These are phyloP conservation scores for Lasioglossum calceatum DNA, from an alignment of 2,888 invertebrate species.

Conservation along the genomic window DNA sequence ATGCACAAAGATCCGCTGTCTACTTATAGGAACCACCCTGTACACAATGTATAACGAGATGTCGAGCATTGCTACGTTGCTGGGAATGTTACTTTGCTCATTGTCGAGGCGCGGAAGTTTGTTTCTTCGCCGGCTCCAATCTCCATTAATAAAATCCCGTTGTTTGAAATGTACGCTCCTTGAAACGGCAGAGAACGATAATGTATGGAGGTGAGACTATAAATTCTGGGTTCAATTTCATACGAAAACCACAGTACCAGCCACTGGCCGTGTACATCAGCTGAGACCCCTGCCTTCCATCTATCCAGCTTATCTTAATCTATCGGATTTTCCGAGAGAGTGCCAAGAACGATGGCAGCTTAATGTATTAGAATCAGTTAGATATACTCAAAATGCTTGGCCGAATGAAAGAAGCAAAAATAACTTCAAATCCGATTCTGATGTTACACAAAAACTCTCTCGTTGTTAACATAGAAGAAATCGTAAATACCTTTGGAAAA, in stretches of 20 bases:
- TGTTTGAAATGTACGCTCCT: slow-evolving; percentile 7
- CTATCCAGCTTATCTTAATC: slow-evolving; percentile 62
- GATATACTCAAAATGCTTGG: neutral
- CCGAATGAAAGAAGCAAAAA: neutral
- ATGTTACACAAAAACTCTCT: neutral
- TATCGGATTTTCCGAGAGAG: slow-evolving; percentile 56
- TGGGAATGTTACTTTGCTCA: neutral
- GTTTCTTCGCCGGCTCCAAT: neutral
- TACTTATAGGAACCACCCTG: neutral
- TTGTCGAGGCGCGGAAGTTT: neutral
- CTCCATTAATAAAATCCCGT: neutral
- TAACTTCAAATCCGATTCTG: neutral
- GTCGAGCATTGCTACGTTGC: neutral
- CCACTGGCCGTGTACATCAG: slow-evolving; percentile 25
- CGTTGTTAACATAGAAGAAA: neutral
- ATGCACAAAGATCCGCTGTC: too few relatives aligned
- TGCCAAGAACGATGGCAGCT: slow-evolving; percentile 39
- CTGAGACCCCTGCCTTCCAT: slow-evolving; percentile 45
- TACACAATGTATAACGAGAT: neutral
- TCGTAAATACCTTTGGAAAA: neutral
- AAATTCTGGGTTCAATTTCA: slow-evolving; percentile 47
- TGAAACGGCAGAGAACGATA: slow-evolving; percentile 18
- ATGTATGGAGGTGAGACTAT: slow-evolving; percentile 28
- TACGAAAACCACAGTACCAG: slow-evolving; percentile 41
- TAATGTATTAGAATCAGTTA: slow-evolving; percentile 48